Percentiles rank a stretch among this genome's conserved stretches.
Evolutionary conservation across 2,888 invertebrate species (phyloP).

Genomic region (Sericinus montela): DNA sequence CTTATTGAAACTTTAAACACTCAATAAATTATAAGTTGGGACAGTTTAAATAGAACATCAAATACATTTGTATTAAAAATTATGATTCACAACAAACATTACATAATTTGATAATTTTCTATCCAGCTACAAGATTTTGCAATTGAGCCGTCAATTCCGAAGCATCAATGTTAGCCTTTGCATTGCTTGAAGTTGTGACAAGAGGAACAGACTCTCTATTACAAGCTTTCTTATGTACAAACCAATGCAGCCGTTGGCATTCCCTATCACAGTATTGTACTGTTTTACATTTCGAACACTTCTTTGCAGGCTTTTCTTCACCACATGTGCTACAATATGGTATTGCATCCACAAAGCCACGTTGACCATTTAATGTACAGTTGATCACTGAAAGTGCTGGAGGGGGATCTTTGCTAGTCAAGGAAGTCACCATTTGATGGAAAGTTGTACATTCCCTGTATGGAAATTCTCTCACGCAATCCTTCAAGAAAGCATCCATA

Average conservation of each 20-base stretch:
- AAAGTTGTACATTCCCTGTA: constrained; percentile 94
- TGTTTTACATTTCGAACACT: constrained; percentile 96
- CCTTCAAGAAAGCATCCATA: constrained; percentile 87
- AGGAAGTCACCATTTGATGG: constrained; percentile 88
- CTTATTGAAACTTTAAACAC: constrained; percentile 10
- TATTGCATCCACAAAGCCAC: constrained; percentile 85
- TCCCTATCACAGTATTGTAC: constrained; percentile 96
- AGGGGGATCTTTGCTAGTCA: constrained; percentile 86
- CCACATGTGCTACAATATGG: constrained; percentile 91
- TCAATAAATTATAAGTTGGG: constrained; percentile 13
- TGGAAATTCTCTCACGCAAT: constrained; percentile 93
- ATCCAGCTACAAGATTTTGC: constrained; percentile 71
- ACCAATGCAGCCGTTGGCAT: constrained; percentile 97
- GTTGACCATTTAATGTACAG: constrained; percentile 92
- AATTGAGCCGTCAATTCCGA: constrained; percentile 72
- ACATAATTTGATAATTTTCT: constrained; percentile 23
- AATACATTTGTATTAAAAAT: constrained; percentile 5
- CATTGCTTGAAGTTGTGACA: constrained; percentile 35
- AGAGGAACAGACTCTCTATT: constrained; percentile 79
- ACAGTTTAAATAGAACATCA: constrained; percentile 8
- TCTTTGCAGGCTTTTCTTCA: constrained; percentile 92
- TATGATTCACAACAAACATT: constrained; percentile 3
- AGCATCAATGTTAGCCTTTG: constrained; percentile 57
- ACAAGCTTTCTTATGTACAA: constrained; percentile 92
- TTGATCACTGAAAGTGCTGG: constrained; percentile 85